Evolutionary conservation across 2,113 vertebrate species (phyloP), one percentile per base, ranked within the genome.

Genomic region (Ameiurus melas): DNA sequence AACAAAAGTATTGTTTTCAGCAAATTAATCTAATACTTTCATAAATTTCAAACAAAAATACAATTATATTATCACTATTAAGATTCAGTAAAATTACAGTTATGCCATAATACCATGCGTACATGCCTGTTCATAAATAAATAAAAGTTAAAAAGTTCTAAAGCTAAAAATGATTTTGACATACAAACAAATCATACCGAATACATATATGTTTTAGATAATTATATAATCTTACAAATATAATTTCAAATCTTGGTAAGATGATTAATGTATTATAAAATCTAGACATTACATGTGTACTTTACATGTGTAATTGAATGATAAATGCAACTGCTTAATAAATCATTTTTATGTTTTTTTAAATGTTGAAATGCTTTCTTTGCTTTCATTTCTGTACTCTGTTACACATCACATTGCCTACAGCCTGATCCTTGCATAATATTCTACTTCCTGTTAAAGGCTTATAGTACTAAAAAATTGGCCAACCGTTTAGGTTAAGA

Each of bases 401-500:
- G 39, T 78, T 78, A 22, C 16, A 27, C 17, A n/a, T 55, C 6
- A 36, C 60, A 79, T 20, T 86, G 36, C 30, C 30, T 70, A n/a
- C 22, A 53, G 62, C 64, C 55, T 55, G 47, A 91, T 93, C 92
- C 91, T 87, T 91, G 90, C 86, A 91, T 91, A 94, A 92, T 89
- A 92, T 86, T 92, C 83, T n/a, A 36, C 87, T 84, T 88, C 88
- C 70, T 82, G 86, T 90, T 88, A 88, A 89, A 36, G 83, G 78
- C 85, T 90, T 86, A 89, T 82, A 86, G 47, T 53, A 20, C 36
- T 17, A 79, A 83, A 77, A 88, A 90, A 70, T 0, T 83, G 90
- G 83, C 80, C 85, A 83, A 85, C 92, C 93, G 87, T 94, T 94
- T 93, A 93, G 89, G 91, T 43, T 90, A 91, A 88, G 47, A 93